Evolutionary conservation across 2,797 vertebrate genomes (phyloP).

Genomic region (Nannoperca australis): DNA sequence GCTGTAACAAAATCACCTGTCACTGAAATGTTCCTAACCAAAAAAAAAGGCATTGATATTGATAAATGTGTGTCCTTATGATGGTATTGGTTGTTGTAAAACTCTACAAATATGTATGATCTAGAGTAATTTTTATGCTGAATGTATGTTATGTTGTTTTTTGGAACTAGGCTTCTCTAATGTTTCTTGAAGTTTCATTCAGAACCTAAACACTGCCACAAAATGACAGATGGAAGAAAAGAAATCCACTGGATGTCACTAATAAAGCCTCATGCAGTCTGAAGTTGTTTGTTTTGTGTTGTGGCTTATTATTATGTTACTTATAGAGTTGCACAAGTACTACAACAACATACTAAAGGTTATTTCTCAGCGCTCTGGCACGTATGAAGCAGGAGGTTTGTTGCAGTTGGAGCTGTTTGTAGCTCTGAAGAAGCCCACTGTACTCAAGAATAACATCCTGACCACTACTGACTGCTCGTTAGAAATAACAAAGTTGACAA

Average conservation of each 20-base stretch:
- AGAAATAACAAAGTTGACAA: neutral
- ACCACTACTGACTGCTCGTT: neutral
- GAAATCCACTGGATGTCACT: neutral
- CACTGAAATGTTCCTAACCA: neutral
- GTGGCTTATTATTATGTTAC: neutral
- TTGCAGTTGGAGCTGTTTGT: neutral
- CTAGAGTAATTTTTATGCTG: neutral
- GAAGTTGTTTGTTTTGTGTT: conserved; percentile 1
- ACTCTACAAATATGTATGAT: neutral
- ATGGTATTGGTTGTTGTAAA: neutral
- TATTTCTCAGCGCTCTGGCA: neutral
- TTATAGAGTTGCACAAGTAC: neutral
- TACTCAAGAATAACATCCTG: neutral
- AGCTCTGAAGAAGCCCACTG: neutral
- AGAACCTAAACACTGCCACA: neutral
- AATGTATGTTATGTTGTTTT: neutral
- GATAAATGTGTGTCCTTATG: neutral
- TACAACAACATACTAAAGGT: neutral
- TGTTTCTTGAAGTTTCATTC: neutral
- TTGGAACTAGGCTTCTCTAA: neutral
- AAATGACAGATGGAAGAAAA: neutral
- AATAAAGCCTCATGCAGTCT: conserved; percentile 25
- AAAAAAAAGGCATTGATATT: neutral
- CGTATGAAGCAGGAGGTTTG: too few relatives aligned
- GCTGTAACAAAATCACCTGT: neutral